Percentiles rank a stretch among this genome's conserved stretches.
These are phyloP conservation scores for Rhodophaea formosa DNA, from an alignment of 2,888 invertebrate genomes.

Conservation along the genomic window DNA sequence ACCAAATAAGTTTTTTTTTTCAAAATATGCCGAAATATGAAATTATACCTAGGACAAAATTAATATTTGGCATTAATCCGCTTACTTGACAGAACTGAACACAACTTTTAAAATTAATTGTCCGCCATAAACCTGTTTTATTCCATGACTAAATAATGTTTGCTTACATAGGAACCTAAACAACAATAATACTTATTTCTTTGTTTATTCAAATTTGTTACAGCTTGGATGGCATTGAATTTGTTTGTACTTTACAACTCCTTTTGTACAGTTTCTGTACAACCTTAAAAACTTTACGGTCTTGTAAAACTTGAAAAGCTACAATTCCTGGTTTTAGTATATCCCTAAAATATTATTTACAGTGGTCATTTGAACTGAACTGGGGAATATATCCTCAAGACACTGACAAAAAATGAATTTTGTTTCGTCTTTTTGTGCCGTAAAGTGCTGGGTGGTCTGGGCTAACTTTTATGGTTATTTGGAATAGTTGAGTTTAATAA, in stretches of 20 bases:
- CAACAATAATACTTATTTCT: background rate
- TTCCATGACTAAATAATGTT: too few relatives aligned
- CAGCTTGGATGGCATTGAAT: background rate
- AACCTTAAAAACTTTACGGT: background rate
- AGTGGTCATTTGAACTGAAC: background rate
- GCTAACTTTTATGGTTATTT: conserved; percentile 26
- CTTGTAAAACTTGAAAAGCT: too few relatives aligned
- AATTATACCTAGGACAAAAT: too few relatives aligned
- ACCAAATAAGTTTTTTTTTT: too few relatives aligned
- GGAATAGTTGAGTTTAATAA: conserved; percentile 24
- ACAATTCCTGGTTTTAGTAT: too few relatives aligned
- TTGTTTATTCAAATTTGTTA: background rate
- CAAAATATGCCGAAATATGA: too few relatives aligned
- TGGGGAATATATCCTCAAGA: conserved; percentile 13
- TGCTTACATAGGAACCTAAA: too few relatives aligned
- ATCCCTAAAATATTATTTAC: conserved; percentile 1
- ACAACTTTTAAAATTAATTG: too few relatives aligned
- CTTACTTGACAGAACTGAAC: too few relatives aligned
- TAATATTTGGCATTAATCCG: too few relatives aligned
- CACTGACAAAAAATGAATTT: conserved; percentile 7
- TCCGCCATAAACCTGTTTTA: too few relatives aligned
- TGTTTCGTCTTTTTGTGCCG: conserved; percentile 33
- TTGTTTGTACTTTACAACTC: background rate
- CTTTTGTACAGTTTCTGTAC: background rate
- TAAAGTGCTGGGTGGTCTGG: conserved; percentile 44